A percentile compares a stretch with the other conserved stretches of the same genome.
These are phyloP conservation scores for Chelonus formosanus DNA, from an alignment of 2,888 invertebrate species.

Conservation along the genomic window DNA sequence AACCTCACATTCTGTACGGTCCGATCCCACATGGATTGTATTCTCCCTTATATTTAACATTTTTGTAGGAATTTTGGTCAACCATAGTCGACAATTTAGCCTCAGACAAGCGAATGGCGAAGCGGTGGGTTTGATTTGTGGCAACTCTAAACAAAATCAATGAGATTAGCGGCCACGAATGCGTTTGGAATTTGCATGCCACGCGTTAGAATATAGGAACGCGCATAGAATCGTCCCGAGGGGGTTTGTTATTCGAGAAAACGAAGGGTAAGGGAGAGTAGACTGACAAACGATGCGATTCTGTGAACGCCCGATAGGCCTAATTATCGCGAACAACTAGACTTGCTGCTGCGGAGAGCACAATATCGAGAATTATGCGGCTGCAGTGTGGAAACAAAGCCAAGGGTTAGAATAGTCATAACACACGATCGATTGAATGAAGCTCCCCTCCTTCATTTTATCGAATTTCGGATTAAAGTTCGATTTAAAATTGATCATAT, in stretches of 20 bases:
- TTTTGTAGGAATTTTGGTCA: neutral
- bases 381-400: conserved; percentile 19
- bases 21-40: too few species aligned
- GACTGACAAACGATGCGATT: conserved; percentile 27
- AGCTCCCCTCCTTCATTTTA: neutral
- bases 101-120: neutral
- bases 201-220: conserved; percentile 2
- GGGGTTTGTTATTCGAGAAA: conserved; percentile 8
- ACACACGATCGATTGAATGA: conserved; percentile 2
- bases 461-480: neutral
- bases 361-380: conserved; percentile 34
- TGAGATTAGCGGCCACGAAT: conserved; percentile 40
- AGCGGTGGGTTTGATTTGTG: conserved; percentile 20
- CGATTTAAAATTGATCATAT: too few species aligned
- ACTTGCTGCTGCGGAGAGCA: conserved; percentile 8
- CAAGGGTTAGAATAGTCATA: neutral
- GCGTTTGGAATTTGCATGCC: conserved; percentile 9
- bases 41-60: too few species aligned
- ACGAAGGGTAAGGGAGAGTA: conserved; percentile 13
- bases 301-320: conserved; percentile 33
- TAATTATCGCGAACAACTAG: conserved; percentile 29
- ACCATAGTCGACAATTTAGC: too few species aligned
- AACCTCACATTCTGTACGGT: too few species aligned
- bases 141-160: conserved; percentile 44
- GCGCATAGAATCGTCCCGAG: conserved; percentile 9